These are phyloP conservation scores for Notocelia uddmanniana DNA, from an alignment of 2,888 invertebrate species.

Conservation along the genomic window DNA sequence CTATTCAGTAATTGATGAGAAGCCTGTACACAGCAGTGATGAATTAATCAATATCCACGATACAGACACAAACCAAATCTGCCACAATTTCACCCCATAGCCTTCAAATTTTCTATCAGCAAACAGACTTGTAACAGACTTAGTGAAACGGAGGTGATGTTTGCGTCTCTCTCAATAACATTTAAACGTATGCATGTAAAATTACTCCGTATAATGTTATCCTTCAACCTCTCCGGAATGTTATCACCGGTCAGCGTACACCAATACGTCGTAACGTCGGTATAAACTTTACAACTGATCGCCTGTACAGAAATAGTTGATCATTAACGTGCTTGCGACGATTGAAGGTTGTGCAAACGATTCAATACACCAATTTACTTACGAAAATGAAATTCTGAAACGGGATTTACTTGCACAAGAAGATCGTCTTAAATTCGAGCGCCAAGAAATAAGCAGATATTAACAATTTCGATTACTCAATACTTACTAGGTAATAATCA, in stretches of 20 bases:
- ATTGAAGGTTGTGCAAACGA: slow-evolving; percentile 15
- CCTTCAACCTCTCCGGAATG: slow-evolving; percentile 24
- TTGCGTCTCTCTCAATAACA: no score
- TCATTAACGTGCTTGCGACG: slow-evolving; percentile 23
- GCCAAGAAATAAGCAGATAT: background rate
- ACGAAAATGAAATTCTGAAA: background rate
- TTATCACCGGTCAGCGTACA: slow-evolving; percentile 13
- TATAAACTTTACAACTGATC: slow-evolving; percentile 30
- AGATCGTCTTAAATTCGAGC: background rate
- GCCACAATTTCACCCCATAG: no score
- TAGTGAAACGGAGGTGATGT: no score
- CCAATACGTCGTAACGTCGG: background rate
- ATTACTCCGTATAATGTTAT: slow-evolving; percentile 19
- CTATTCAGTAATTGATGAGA: no score
- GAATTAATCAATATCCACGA: no score
- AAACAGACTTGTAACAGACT: no score
- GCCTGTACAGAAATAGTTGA: slow-evolving; percentile 28
- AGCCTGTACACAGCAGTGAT: no score
- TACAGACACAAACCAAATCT: no score
- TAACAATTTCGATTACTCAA: no score
- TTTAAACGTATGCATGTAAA: slow-evolving; percentile 4
- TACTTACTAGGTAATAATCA: no score
- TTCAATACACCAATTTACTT: slow-evolving; percentile 19
- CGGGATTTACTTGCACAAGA: background rate
- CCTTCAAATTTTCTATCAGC: no score